These are phyloP conservation scores for Recurvirostra avosetta DNA, from an alignment of 2,113 vertebrate species.

Conservation along the genomic window DNA sequence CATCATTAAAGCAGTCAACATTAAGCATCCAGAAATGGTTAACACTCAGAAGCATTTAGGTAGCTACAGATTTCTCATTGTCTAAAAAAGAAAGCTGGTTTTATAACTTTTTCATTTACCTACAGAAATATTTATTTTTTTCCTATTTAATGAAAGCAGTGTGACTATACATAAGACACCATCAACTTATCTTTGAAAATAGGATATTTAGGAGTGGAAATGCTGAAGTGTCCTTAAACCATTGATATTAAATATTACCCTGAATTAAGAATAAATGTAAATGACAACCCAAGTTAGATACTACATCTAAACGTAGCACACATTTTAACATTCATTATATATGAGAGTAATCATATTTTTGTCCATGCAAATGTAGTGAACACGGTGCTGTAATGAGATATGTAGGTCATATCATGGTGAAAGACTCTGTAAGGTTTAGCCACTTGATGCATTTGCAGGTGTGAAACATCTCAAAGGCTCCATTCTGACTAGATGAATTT, in stretches of 20 bases:
- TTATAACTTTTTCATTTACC: background rate
- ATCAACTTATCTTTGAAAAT: background rate
- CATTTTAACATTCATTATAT: background rate
- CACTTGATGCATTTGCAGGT: conserved; percentile 42
- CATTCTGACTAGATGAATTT: conserved; percentile 33
- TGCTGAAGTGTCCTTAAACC: background rate
- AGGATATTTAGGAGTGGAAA: background rate
- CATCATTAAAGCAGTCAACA: background rate
- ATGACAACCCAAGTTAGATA: background rate
- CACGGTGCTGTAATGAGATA: background rate
- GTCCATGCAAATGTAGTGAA: background rate
- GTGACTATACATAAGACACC: background rate
- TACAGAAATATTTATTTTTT: background rate
- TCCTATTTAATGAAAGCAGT: background rate
- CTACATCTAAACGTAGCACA: background rate
- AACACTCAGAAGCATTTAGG: background rate
- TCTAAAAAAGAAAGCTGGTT: background rate
- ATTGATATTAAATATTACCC: background rate
- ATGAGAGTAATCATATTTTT: background rate
- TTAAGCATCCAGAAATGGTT: background rate
- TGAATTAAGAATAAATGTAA: background rate
- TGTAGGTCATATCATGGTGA: background rate
- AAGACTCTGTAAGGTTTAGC: background rate
- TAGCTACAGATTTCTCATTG: background rate
- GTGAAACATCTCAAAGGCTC: conserved; percentile 39